Conservation (phyloP, 2,113 vertebrate species). For the Spermophilus dauricus region DNA sequence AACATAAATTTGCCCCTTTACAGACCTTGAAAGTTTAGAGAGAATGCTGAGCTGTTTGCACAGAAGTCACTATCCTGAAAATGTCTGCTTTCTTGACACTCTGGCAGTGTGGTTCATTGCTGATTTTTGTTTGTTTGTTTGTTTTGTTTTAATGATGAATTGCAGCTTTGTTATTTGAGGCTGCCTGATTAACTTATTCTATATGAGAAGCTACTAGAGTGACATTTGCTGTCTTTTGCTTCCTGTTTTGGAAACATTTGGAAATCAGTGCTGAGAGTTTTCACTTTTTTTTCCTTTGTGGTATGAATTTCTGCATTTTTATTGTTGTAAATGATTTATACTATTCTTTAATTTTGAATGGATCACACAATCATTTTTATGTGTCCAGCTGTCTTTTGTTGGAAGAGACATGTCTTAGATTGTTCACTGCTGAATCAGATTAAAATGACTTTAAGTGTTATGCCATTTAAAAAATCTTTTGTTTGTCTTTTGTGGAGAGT, state of each 20-base stretch:
- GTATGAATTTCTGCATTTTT: constrained; percentile 73
- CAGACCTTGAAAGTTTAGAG: constrained; percentile 80
- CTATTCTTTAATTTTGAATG: constrained; percentile 78
- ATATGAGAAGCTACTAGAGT: constrained; percentile 76
- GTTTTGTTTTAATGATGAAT: neutral
- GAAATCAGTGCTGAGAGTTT: constrained; percentile 68
- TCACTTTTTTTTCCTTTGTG: neutral
- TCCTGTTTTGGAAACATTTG: constrained; percentile 84
- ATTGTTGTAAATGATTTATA: constrained; percentile 68
- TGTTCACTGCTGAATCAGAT: constrained; percentile 65
- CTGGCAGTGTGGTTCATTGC: constrained; percentile 77
- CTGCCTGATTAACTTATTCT: constrained; percentile 83
- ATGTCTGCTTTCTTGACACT: constrained; percentile 73
- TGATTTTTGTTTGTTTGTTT: constrained; percentile 75
- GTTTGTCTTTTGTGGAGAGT: constrained; percentile 21
- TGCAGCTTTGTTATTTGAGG: constrained; percentile 77
- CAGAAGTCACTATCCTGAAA: constrained; percentile 84
- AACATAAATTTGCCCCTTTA: constrained; percentile 68
- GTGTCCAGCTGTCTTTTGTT: constrained; percentile 77
- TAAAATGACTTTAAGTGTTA: constrained; percentile 56
- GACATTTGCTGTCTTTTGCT: constrained; percentile 78
- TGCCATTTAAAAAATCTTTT: neutral
- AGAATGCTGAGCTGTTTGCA: constrained; percentile 84
- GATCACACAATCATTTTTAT: constrained; percentile 54
- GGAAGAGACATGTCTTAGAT: constrained; percentile 7